Evolutionary conservation across 2,888 invertebrate species (phyloP).

Genomic region (Phalera bucephala): DNA sequence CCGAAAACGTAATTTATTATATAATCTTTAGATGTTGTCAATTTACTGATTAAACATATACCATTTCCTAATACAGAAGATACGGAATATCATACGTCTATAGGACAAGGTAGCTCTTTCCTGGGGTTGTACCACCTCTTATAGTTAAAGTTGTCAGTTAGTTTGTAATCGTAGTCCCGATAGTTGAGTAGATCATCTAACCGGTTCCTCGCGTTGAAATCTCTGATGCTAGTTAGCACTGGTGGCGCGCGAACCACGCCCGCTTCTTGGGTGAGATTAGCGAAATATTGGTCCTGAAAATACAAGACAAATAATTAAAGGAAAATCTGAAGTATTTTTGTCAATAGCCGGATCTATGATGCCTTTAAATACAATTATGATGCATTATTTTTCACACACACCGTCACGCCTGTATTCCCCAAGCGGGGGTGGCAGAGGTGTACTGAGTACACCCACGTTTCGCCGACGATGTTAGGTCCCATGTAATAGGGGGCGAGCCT

Average conservation of each 20-base stretch:
- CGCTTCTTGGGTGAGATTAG: conserved; percentile 60
- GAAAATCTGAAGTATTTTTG: no score
- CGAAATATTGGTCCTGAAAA: conserved; percentile 67
- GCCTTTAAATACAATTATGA: no score
- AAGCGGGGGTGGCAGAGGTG: no score
- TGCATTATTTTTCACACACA: no score
- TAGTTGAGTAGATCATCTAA: conserved; percentile 68
- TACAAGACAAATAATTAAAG: conserved; percentile 3
- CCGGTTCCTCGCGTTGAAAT: conserved; percentile 63
- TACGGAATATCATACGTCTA: conserved; percentile 32
- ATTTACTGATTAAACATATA: no score
- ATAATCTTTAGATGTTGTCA: no score
- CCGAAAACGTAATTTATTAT: no score
- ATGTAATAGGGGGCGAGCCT: no score
- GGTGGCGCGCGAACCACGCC: conserved; percentile 53
- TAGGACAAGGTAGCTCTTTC: conserved; percentile 49
- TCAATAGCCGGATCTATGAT: no score
- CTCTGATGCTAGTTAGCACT: conserved; percentile 59
- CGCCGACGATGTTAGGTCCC: no score
- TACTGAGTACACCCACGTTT: no score
- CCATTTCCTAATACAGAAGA: background rate
- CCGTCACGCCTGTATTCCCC: no score
- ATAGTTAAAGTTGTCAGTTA: conserved; percentile 53
- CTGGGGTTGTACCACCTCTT: conserved; percentile 55
- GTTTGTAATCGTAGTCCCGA: conserved; percentile 63